Conservation (phyloP, 2,113 vertebrate genomes). For the Myiopsitta monachus region DNA sequence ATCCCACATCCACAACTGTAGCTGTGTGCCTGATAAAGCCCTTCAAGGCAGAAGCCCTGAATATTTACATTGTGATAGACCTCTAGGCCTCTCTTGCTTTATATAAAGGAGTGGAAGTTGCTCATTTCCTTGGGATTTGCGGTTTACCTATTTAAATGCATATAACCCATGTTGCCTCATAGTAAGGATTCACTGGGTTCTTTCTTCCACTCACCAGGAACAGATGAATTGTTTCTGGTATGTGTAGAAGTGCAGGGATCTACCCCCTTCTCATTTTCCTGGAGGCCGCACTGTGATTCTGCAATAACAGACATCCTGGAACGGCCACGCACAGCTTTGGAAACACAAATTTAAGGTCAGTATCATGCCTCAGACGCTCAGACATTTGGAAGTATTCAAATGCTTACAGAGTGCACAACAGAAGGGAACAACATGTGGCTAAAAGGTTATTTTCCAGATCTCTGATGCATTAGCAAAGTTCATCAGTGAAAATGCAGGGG, state of each 20-base stretch:
- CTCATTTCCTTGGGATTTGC: background rate
- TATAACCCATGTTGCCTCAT: background rate
- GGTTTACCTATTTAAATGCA: background rate
- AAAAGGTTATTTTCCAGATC: background rate
- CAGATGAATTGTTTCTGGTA: conserved; percentile 6
- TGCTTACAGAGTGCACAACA: background rate
- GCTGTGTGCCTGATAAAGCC: background rate
- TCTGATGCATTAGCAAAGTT: background rate
- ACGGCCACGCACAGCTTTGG: conserved; percentile 64
- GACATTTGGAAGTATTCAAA: background rate
- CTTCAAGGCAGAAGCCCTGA: background rate
- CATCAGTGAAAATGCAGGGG: background rate
- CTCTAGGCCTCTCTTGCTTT: background rate
- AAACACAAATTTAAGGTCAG: background rate
- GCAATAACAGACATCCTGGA: conserved; percentile 70
- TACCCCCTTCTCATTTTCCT: conserved; percentile 73
- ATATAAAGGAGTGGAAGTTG: background rate
- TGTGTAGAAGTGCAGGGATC: conserved; percentile 49
- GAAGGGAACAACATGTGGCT: background rate
- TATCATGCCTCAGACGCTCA: background rate
- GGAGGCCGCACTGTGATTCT: conserved; percentile 40
- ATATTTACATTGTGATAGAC: background rate
- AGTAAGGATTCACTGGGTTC: background rate
- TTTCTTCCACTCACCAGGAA: conserved; percentile 62
- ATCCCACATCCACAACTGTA: background rate